These are phyloP conservation scores for Chaetodon trifasciatus DNA, from an alignment of 2,797 vertebrate species.

Conservation along the genomic window DNA sequence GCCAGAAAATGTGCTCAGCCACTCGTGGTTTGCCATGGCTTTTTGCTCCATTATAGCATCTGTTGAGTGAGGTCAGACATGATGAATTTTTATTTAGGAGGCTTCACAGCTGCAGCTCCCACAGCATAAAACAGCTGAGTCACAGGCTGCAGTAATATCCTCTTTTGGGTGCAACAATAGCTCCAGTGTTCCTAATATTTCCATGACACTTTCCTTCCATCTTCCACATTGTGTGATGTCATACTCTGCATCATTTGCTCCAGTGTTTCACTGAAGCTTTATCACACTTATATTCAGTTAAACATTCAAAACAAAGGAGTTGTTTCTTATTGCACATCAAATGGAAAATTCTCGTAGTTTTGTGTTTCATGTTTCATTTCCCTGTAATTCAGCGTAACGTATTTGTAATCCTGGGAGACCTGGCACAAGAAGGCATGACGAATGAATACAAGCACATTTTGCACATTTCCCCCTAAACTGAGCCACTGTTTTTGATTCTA, in stretches of 20 bases:
- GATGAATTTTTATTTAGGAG: conserved; percentile 58
- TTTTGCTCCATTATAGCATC: conserved; percentile 64
- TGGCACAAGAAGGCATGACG: neutral
- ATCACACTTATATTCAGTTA: neutral
- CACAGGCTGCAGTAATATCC: conserved; percentile 41
- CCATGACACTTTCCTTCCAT: neutral
- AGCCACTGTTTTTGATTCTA: neutral
- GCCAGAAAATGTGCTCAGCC: conserved; percentile 59
- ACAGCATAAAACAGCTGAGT: conserved; percentile 65
- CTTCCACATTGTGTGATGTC: neutral
- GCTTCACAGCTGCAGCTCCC: conserved; percentile 66
- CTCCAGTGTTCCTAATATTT: conserved; percentile 29
- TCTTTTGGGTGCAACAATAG: conserved; percentile 30
- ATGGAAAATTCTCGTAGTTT: neutral
- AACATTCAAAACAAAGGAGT: neutral
- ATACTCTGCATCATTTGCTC: neutral
- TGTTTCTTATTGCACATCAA: neutral
- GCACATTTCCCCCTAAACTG: neutral
- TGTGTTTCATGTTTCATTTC: conserved; percentile 14
- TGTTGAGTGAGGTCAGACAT: conserved; percentile 71
- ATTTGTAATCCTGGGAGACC: neutral
- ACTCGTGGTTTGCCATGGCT: conserved; percentile 30
- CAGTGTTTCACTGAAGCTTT: neutral
- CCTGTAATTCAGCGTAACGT: neutral
- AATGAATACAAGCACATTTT: neutral